These are phyloP conservation scores for Dyspetes luteomarginatus DNA, from an alignment of 2,888 invertebrate genomes.

Conservation along the genomic window DNA sequence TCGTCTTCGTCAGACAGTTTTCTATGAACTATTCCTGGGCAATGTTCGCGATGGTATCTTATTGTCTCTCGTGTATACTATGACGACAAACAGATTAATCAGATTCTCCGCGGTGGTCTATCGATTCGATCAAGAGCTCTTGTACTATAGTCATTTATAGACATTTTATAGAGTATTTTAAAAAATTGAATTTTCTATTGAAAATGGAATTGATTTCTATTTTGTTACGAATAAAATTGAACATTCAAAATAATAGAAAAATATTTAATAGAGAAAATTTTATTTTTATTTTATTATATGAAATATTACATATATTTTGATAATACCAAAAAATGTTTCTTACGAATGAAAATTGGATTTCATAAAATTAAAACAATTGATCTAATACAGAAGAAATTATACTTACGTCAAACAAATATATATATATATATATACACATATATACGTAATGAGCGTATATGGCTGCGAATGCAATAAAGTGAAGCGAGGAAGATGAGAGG, in stretches of 20 bases:
- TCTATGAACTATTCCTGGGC: constrained; percentile 50
- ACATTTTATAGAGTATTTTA: no score
- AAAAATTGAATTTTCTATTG: no score
- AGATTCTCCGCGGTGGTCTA: constrained; percentile 57
- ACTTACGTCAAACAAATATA: neutral
- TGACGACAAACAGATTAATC: constrained; percentile 76
- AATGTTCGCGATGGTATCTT: constrained; percentile 34
- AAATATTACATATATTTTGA: no score
- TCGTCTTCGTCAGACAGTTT: constrained; percentile 4
- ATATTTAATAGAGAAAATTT: no score
- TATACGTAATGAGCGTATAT: constrained; percentile 23
- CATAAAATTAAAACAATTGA: neutral
- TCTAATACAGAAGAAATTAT: neutral
- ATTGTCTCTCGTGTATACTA: constrained; percentile 45
- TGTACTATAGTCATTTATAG: constrained; percentile 25
- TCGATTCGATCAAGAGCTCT: constrained; percentile 36
- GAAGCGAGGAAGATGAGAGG: constrained; percentile 68
- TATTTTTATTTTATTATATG: no score
- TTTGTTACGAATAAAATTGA: no score
- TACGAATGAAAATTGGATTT: neutral
- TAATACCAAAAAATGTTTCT: no score
- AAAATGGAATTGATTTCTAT: no score
- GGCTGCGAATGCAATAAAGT: constrained; percentile 39
- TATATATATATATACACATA: neutral
- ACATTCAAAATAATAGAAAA: no score